These are phyloP conservation scores for Leptinotarsa tumamoca DNA, from an alignment of 2,888 invertebrate species.

Conservation along the genomic window DNA sequence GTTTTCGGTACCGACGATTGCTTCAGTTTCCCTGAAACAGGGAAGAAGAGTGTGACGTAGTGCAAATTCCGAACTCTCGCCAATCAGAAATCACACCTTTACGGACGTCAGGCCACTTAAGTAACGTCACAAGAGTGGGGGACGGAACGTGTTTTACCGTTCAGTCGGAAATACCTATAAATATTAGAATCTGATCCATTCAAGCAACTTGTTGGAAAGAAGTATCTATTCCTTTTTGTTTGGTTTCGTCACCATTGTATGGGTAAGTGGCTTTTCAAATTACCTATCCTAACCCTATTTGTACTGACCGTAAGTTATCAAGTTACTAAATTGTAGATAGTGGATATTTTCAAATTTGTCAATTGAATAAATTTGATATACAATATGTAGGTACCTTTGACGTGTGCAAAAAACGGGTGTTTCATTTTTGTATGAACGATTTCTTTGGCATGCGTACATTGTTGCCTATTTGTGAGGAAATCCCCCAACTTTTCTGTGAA, in stretches of 20 bases:
- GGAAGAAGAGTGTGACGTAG: not conserved
- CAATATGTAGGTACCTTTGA: too few relatives aligned
- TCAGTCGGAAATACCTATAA: not conserved
- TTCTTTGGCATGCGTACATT: too few relatives aligned
- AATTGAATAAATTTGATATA: not conserved
- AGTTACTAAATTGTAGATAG: not conserved
- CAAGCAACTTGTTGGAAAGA: conserved; percentile 24
- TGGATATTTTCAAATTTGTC: not conserved
- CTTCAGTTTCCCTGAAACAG: conserved; percentile 10
- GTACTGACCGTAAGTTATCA: not conserved
- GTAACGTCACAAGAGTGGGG: conserved; percentile 36
- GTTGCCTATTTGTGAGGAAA: too few relatives aligned
- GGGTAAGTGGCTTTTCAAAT: conserved; percentile 65
- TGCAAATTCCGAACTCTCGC: conserved; percentile 7
- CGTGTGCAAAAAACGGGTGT: too few relatives aligned
- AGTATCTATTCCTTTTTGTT: conserved; percentile 48
- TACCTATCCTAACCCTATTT: not conserved
- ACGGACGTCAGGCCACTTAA: conserved; percentile 16
- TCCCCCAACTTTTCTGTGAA: too few relatives aligned
- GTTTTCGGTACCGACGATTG: conserved; percentile 21
- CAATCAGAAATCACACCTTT: not conserved
- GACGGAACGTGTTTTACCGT: conserved; percentile 28
- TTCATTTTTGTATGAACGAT: too few relatives aligned
- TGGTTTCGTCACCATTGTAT: conserved; percentile 67
- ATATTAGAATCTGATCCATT: conserved; percentile 19